Base-by-base conservation (phyloP, 2,888 invertebrate genomes). In the Dolichopus griseipennis region DNA sequence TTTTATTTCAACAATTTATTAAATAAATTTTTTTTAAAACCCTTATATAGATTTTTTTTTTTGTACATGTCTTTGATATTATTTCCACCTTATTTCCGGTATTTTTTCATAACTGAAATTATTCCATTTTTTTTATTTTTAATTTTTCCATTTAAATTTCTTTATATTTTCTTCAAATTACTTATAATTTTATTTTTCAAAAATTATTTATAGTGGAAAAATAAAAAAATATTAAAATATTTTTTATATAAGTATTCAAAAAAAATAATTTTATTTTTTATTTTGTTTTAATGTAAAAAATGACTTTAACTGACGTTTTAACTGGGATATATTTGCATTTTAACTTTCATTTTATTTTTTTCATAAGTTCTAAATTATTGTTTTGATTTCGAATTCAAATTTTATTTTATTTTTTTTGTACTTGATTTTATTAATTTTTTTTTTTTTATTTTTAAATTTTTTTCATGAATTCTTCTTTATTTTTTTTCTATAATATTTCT, bases 41-140 rank as follows among this genome's bases (percentile, higher is more conserved):
- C 41, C 2, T 41, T n/a, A n/a, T n/a, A n/a, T n/a, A n/a, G n/a
- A 41, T 15, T 41, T 9, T 4, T 52, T 18, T 52, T 9, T 37
- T 37, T 37, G 37, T 37, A 37, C 37, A 37, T 52, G 52, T 52
- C 52, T 52, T 52, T 52, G 18, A n/a, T 52, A 52, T 52, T 52
- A 52, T 52, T 52, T 52, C 52, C 52, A 52, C 52, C 52, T 52
- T n/a, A 52, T 52, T 52, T 52, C 52, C 52, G 52, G 18, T 52
- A 52, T 9, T 41, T 41, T 41, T 41, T 41, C 15, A 41, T 52
- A 52, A 52, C 52, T 52, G 15, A 52, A 52, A 52, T 18, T 52
- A 52, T 52, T 4, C 27, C 27, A 27, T 4, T 27, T 52, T 12
- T 52, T 52, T 52, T 18, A 18, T 52, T 18, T 52, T 52, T 18